Percentiles rank a stretch among this genome's conserved stretches.
These are phyloP conservation scores for Phyllostomus hastatus DNA, from an alignment of 2,113 vertebrate genomes.

Conservation along the genomic window DNA sequence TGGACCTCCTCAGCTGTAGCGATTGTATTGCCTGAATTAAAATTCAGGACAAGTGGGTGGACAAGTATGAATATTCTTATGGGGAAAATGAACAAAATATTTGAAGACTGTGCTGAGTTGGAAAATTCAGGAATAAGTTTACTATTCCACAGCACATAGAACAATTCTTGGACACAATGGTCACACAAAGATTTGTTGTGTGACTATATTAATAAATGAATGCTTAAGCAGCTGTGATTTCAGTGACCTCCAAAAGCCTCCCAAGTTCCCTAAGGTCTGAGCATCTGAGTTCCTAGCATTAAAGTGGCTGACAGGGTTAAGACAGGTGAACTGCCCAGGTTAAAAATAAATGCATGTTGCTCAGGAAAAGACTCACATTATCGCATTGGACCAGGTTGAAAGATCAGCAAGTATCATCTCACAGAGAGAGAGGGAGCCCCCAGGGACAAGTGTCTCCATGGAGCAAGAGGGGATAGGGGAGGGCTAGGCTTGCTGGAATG, in stretches of 20 bases:
- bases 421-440: background rate
- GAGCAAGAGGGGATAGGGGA: background rate
- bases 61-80: background rate
- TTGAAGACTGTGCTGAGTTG: conserved; percentile 11
- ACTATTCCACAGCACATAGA: background rate
- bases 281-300: background rate
- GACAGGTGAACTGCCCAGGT: background rate
- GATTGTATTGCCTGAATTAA: background rate
- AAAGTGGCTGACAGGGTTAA: background rate
- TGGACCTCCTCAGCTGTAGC: background rate
- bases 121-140: conserved; percentile 34
- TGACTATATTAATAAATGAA: background rate
- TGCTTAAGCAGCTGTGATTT: background rate
- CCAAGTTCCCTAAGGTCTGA: background rate
- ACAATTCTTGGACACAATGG: background rate
- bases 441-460: background rate
- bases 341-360: conserved; percentile 12
- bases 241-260: background rate
- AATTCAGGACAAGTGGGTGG: background rate
- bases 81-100: background rate
- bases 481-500: background rate
- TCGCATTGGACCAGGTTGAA: background rate
- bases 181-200: background rate
- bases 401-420: conserved; percentile 28
- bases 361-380: background rate